These are phyloP conservation scores for Leptarthrus brevirostris DNA, from an alignment of 2,888 invertebrate genomes.

Conservation along the genomic window DNA sequence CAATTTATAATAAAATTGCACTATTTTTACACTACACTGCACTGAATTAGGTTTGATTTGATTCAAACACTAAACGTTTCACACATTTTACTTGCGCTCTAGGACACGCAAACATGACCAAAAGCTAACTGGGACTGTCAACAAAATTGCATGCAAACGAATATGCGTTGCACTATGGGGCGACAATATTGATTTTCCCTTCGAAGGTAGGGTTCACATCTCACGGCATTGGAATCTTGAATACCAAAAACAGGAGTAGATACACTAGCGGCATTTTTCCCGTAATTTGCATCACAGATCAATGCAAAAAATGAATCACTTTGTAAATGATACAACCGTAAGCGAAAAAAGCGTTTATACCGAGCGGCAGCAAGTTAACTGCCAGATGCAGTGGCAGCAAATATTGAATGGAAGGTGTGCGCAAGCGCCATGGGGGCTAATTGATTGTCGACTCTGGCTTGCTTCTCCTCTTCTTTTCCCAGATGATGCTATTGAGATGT, in stretches of 20 bases:
- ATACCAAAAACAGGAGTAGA: slow-evolving; percentile 9
- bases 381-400: slow-evolving; percentile 7
- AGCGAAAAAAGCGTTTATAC: background rate
- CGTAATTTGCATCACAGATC: background rate
- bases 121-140: background rate
- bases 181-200: slow-evolving; percentile 19
- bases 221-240: background rate
- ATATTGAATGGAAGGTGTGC: slow-evolving; percentile 50
- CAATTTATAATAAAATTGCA: background rate
- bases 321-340: background rate
- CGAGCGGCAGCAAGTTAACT: slow-evolving; percentile 4
- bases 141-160: background rate
- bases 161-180: background rate
- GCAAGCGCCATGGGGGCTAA: slow-evolving; percentile 50
- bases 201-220: background rate
- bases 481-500: slow-evolving; percentile 1
- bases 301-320: background rate
- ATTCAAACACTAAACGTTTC: background rate
- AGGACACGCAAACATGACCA: slow-evolving; percentile 1
- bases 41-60: background rate
- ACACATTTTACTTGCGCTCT: slow-evolving; percentile 1
- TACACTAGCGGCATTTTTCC: background rate
- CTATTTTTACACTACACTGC: background rate
- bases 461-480: slow-evolving; percentile 6
- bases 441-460: slow-evolving; percentile 38